Evolutionary conservation across 1,140 invertebrate genomes (phyloP), one percentile per base, ranked within the genome.

Genomic region (Neodiprion virginianus): DNA sequence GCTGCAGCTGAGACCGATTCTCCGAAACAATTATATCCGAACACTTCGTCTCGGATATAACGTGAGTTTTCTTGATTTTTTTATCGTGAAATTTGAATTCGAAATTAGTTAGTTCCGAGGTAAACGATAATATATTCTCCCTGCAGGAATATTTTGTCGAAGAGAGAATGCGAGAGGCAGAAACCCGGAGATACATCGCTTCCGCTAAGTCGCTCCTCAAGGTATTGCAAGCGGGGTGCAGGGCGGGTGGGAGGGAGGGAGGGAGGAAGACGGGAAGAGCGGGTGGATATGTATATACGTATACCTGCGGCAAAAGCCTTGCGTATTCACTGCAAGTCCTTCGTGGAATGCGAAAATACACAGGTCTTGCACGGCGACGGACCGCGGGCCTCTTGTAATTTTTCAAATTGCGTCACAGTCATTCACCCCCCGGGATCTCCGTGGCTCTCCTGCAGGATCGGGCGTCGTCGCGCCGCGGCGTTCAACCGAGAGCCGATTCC

Each of bases 331-430:
- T 47, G 68, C 74, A 72, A 67, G 76, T 61, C 3, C 11, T 61
- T 61, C 53, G 53, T 8, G 8, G 70, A 21, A 12, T 23, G 76
- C 72, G 75, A 77, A 78, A 77, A 74, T 61, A 69, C 61, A 74
- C 73, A 68, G 61, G 61, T 72, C 70, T 73, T 79, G 72, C 66
- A 40, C 75, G 23, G 75, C 28, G 28, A 40, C 28, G 28, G 79
- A 83, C 71, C 79, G 78, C 81, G 76, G 79, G 78, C 82, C 76
- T 80, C 77, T 79, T 83, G 79, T 83, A 85, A 87, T 86, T 87
- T 86, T 87, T 86, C 80, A 86, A 86, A 87, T 87, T 87, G 82
- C 82, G 82, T 82, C 83, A 74, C 77, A 84, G 84, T 81, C 79
- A 77, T 82, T 86, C 84, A 81, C 77, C 81, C 80, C 79, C 74